These are phyloP conservation scores for Lasioglossum morio DNA, from an alignment of 2,888 invertebrate genomes.

Conservation along the genomic window DNA sequence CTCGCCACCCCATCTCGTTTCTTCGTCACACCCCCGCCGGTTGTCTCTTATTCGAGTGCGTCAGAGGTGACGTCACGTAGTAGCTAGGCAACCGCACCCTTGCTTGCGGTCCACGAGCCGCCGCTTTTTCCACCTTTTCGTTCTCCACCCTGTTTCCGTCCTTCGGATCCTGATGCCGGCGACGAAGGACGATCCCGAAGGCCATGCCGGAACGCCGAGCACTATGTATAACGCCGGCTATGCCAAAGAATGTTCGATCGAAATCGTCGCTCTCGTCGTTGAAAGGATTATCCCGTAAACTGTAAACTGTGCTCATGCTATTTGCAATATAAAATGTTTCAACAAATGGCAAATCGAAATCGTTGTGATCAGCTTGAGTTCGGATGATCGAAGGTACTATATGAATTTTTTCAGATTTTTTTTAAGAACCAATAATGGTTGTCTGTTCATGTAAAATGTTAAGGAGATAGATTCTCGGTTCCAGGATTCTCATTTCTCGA, in stretches of 20 bases:
- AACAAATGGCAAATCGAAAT: not conserved
- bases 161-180: slow-evolving; percentile 34
- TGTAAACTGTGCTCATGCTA: not conserved
- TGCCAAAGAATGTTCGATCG: not conserved
- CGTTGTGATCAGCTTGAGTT: no score
- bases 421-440: no score
- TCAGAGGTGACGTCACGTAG: slow-evolving; percentile 78
- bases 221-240: not conserved
- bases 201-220: not conserved
- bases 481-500: no score
- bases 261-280: not conserved
- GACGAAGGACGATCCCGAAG: slow-evolving; percentile 43
- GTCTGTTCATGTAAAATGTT: no score
- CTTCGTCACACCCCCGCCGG: slow-evolving; percentile 40
- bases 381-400: not conserved
- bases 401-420: not conserved
- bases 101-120: slow-evolving; percentile 65
- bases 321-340: not conserved
- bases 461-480: no score
- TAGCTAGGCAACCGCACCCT: slow-evolving; percentile 75
- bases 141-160: slow-evolving; percentile 36
- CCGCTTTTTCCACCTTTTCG: slow-evolving; percentile 65
- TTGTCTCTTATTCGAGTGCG: slow-evolving; percentile 67
- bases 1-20: slow-evolving; percentile 59
- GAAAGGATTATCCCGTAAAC: not conserved